A percentile compares a stretch with the other conserved stretches of the same genome.
phyloP scores from a whole-genome alignment of 92 coral and sea anemone genomes.

The Bergia sp. region DNA sequence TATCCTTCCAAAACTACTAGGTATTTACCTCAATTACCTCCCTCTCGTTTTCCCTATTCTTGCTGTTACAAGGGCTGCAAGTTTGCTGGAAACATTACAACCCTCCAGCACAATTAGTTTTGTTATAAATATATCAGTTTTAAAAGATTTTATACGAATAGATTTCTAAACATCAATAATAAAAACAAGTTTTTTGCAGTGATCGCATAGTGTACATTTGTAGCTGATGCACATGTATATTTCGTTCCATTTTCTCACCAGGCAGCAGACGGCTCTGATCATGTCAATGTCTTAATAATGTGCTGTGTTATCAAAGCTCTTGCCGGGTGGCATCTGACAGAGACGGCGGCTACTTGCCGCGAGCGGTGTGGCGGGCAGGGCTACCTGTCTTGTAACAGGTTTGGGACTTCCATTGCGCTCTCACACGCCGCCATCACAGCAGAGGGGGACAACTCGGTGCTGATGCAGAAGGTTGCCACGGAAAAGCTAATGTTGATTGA shows the following conservation, averaged over 20 bases:
- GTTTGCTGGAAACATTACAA: too few species aligned
- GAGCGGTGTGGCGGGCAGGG: slow-evolving; percentile 97
- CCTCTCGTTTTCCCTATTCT: too few species aligned
- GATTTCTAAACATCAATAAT: too few species aligned
- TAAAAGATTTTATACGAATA: too few species aligned
- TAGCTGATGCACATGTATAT: background rate
- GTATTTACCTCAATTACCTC: too few species aligned
- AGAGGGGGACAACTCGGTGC: slow-evolving; percentile 91
- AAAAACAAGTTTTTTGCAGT: too few species aligned
- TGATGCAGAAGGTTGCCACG: slow-evolving; percentile 92
- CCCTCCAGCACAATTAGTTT: too few species aligned
- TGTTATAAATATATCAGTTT: too few species aligned
- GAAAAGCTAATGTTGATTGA: slow-evolving; percentile 76
- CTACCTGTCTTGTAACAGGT: slow-evolving; percentile 84
- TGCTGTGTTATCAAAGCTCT: slow-evolving; percentile 94
- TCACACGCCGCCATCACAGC: slow-evolving; percentile 95
- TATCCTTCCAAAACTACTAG: too few species aligned
- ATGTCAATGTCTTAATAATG: slow-evolving; percentile 80
- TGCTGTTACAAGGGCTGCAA: too few species aligned
- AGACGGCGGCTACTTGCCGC: slow-evolving; percentile 79
- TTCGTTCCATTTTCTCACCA: background rate
- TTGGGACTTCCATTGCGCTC: slow-evolving; percentile 61
- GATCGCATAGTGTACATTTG: too few species aligned
- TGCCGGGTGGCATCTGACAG: slow-evolving; percentile 84
- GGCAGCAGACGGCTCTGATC: slow-evolving; percentile 90